Evolutionary conservation across 1,140 invertebrate species (phyloP).

Genomic region (Muscidifurax raptorellus): DNA sequence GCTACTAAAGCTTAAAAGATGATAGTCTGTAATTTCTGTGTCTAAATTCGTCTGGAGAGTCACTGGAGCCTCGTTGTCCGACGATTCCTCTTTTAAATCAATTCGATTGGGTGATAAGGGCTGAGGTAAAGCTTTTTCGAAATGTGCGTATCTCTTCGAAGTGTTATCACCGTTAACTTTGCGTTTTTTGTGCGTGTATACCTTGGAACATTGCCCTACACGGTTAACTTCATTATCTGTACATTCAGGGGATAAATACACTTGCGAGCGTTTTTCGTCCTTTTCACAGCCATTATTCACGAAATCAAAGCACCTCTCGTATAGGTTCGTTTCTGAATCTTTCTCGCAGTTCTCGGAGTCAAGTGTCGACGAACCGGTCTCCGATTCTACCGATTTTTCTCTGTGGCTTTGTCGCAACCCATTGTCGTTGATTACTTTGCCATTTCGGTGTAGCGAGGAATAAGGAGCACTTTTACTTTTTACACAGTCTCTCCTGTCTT

Average conservation of each 20-base stretch:
- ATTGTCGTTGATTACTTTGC: conserved; percentile 21
- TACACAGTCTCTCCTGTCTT: conserved; percentile 2
- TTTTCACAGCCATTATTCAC: conserved; percentile 56
- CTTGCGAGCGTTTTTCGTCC: conserved; percentile 48
- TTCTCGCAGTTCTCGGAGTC: conserved; percentile 43
- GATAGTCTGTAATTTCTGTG: conserved; percentile 67
- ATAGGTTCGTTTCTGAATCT: conserved; percentile 50
- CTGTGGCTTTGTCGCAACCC: not conserved
- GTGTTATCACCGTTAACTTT: conserved; percentile 58
- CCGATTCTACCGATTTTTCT: conserved; percentile 19
- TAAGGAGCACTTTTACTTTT: conserved; percentile 11
- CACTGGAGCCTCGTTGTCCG: conserved; percentile 63
- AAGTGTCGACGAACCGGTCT: conserved; percentile 28
- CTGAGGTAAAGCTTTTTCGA: conserved; percentile 59
- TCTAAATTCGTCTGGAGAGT: conserved; percentile 66
- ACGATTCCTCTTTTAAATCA: conserved; percentile 68
- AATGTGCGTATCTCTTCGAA: conserved; percentile 48
- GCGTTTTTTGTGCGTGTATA: conserved; percentile 70
- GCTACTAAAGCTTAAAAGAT: conserved; percentile 62
- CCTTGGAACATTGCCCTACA: conserved; percentile 69
- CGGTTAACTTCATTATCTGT: conserved; percentile 60
- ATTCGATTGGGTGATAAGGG: conserved; percentile 63
- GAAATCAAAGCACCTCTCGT: conserved; percentile 68
- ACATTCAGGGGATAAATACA: conserved; percentile 54
- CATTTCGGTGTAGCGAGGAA: conserved; percentile 27